Percentiles rank a stretch among this genome's conserved stretches.
Evolutionary conservation across 1,140 invertebrate genomes (phyloP).

Genomic region (Drosophila triauraria): DNA sequence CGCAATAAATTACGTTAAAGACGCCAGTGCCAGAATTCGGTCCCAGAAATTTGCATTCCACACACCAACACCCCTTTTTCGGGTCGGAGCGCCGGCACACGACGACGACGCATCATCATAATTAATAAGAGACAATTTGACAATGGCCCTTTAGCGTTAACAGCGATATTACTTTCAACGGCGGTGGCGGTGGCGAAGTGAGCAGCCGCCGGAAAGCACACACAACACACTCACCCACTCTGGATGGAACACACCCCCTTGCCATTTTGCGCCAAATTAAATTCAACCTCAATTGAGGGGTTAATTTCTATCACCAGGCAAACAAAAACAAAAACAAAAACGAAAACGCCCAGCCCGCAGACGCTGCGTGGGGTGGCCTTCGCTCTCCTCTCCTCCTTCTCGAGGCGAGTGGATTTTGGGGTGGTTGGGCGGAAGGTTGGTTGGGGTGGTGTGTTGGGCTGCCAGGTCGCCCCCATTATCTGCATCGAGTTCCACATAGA

Average conservation of each 20-base stretch:
- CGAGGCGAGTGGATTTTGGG: conserved; percentile 20
- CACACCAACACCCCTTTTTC: conserved; percentile 14
- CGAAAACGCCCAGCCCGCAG: conserved; percentile 58
- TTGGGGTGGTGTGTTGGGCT: conserved; percentile 26
- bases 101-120: conserved; percentile 81
- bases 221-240: conserved; percentile 40
- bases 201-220: conserved; percentile 52
- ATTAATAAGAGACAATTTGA: conserved; percentile 84
- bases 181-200: conserved; percentile 58
- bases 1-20: conserved; percentile 80
- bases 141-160: conserved; percentile 83
- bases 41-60: conserved; percentile 71
- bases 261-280: conserved; percentile 85
- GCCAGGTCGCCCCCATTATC: conserved; percentile 68
- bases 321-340: conserved; percentile 78
- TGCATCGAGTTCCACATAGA: conserved; percentile 81
- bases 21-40: conserved; percentile 65
- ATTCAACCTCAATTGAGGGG: conserved; percentile 85
- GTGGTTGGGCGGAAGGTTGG: conserved; percentile 3
- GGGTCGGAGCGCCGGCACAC: conserved; percentile 45
- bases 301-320: conserved; percentile 85
- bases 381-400: not conserved
- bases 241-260: conserved; percentile 60
- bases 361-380: conserved; percentile 48
- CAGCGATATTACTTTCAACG: conserved; percentile 79